Evolutionary conservation across 2,797 vertebrate genomes (phyloP).

Genomic region (Dallia pectoralis): DNA sequence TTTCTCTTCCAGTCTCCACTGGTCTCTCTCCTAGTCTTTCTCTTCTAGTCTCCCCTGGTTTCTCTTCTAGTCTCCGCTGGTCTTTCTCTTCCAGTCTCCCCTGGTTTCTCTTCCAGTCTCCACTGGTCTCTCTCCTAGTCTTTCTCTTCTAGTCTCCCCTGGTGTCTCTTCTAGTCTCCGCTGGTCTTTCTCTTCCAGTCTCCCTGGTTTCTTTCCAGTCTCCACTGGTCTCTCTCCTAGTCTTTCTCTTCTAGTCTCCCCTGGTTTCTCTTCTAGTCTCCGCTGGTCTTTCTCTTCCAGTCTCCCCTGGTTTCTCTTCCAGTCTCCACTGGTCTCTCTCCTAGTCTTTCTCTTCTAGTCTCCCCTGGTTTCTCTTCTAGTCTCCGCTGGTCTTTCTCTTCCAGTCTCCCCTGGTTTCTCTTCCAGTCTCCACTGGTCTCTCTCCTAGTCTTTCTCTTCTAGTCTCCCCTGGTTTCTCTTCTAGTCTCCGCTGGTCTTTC

Average conservation of each 20-base stretch:
- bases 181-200: no score
- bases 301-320: background rate
- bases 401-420: no score
- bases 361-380: background rate
- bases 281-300: background rate
- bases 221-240: background rate
- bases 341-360: background rate
- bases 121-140: background rate
- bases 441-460: no score
- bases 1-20: no score
- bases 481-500: conserved; percentile 1
- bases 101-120: background rate
- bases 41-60: no score
- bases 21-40: no score
- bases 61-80: conserved; percentile 1
- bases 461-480: background rate
- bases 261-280: no score
- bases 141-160: no score
- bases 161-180: background rate
- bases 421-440: background rate
- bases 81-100: background rate
- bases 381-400: background rate
- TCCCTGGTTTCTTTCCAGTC: no score
- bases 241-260: background rate
- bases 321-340: conserved; percentile 2